Percentiles rank a stretch among this genome's conserved stretches.
Evolutionary conservation across 2,113 vertebrate genomes (phyloP).

Genomic region (Pipa parva): DNA sequence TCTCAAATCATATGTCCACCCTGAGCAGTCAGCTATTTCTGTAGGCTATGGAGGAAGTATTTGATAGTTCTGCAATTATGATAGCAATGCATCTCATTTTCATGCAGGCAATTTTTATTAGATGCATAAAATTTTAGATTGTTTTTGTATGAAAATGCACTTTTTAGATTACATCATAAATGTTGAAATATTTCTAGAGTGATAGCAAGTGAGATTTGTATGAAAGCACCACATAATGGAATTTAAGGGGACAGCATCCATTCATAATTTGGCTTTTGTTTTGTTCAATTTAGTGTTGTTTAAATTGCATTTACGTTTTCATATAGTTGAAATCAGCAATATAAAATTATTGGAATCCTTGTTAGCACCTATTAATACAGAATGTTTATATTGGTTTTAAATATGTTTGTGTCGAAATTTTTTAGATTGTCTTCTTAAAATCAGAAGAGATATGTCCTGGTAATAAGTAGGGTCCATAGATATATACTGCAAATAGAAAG

Average conservation of each 20-base stretch:
- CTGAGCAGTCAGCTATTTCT: conserved; percentile 28
- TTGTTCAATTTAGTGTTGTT: conserved; percentile 22
- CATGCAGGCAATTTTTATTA: conserved; percentile 42
- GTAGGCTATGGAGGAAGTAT: conserved; percentile 36
- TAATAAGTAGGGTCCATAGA: too few relatives aligned
- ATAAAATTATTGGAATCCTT: too few relatives aligned
- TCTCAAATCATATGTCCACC: conserved; percentile 20
- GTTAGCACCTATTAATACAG: too few relatives aligned
- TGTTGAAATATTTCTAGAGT: conserved; percentile 43
- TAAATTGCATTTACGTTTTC: conserved; percentile 28
- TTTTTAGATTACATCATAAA: conserved; percentile 44
- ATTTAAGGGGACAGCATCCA: conserved; percentile 30
- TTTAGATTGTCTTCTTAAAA: too few relatives aligned
- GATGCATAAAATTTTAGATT: conserved; percentile 45
- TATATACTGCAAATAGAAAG: too few relatives aligned
- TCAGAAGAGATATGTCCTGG: too few relatives aligned
- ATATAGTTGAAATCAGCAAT: too few relatives aligned
- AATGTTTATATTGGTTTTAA: too few relatives aligned
- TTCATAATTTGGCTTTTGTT: conserved; percentile 2
- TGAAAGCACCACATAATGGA: conserved; percentile 17
- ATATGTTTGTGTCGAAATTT: too few relatives aligned
- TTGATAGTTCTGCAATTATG: conserved; percentile 44
- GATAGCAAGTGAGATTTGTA: conserved; percentile 37
- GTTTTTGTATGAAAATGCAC: conserved; percentile 44
- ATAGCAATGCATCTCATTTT: conserved; percentile 42